Evolutionary conservation across 2,888 invertebrate species (phyloP).

Genomic region (Dorcus parallelipipedus): DNA sequence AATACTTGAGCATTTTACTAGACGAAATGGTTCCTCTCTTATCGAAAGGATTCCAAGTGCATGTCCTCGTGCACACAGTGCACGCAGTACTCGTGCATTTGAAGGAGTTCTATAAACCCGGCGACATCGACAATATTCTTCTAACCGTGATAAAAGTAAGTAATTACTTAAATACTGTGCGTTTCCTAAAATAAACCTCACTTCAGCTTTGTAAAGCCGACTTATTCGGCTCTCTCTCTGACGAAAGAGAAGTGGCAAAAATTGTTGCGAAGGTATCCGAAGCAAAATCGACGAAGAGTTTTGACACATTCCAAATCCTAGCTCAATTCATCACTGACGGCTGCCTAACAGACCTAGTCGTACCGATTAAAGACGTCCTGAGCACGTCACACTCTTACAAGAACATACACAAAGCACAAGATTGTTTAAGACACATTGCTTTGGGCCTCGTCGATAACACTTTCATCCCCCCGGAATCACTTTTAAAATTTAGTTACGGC

Average conservation of each 20-base stretch:
- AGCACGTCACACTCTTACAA: constrained; percentile 76
- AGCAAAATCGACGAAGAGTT: constrained; percentile 83
- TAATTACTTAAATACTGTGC: neutral
- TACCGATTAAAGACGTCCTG: constrained; percentile 80
- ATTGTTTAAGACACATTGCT: constrained; percentile 70
- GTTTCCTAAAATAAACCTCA: constrained; percentile 10
- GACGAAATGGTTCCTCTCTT: constrained; percentile 77
- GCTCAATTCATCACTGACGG: constrained; percentile 75
- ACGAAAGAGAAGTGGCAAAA: constrained; percentile 89
- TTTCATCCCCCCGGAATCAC: constrained; percentile 66
- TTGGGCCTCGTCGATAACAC: constrained; percentile 46
- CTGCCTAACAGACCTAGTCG: constrained; percentile 70
- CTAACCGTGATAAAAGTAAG: constrained; percentile 69
- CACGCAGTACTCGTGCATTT: constrained; percentile 77
- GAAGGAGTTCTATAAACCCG: constrained; percentile 65
- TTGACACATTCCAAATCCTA: constrained; percentile 57
- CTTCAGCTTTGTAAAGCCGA: constrained; percentile 75
- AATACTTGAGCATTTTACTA: constrained; percentile 73
- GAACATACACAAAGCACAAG: constrained; percentile 73
- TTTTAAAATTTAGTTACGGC: constrained; percentile 80
- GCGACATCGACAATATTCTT: constrained; percentile 81
- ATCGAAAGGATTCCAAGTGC: constrained; percentile 88
- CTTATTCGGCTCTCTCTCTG: constrained; percentile 80
- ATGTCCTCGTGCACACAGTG: constrained; percentile 86
- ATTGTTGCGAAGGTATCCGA: constrained; percentile 78